Evolutionary conservation across 1,140 invertebrate species (phyloP).

Genomic region (Tetraneura akinire): DNA sequence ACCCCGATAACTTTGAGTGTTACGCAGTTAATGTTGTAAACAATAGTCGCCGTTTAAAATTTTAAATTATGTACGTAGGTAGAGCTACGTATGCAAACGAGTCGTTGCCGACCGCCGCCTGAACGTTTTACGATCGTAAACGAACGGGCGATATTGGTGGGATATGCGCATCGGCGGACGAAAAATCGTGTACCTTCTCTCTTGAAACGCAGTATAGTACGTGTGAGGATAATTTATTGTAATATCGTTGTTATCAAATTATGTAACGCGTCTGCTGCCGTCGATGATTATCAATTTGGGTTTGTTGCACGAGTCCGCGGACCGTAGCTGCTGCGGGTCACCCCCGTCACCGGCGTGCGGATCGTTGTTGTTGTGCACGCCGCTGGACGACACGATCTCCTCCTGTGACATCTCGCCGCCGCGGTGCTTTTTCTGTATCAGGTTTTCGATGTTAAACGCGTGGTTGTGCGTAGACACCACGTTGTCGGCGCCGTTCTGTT

Average conservation of each 20-base stretch:
- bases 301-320: neutral
- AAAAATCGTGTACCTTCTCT: too few relatives aligned
- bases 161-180: too few relatives aligned
- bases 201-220: too few relatives aligned
- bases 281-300: slow-evolving; percentile 41
- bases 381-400: slow-evolving; percentile 39
- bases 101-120: too few relatives aligned
- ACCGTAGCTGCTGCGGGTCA: neutral
- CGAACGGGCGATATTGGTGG: too few relatives aligned
- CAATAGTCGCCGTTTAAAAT: too few relatives aligned
- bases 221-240: too few relatives aligned
- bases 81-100: too few relatives aligned
- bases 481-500: neutral
- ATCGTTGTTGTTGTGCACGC: slow-evolving; percentile 36
- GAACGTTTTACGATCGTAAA: too few relatives aligned
- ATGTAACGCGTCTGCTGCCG: neutral
- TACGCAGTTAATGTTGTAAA: too few relatives aligned
- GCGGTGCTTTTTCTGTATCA: slow-evolving; percentile 41
- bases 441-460: slow-evolving; percentile 43
- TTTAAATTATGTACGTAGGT: too few relatives aligned
- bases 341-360: neutral
- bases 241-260: neutral
- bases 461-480: slow-evolving; percentile 39
- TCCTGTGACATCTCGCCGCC: slow-evolving; percentile 22
- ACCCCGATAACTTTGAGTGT: too few relatives aligned